Percentiles rank a stretch among this genome's conserved stretches.
Conservation (phyloP, 2,113 vertebrate genomes). For the Ancistrus triradiatus region DNA sequence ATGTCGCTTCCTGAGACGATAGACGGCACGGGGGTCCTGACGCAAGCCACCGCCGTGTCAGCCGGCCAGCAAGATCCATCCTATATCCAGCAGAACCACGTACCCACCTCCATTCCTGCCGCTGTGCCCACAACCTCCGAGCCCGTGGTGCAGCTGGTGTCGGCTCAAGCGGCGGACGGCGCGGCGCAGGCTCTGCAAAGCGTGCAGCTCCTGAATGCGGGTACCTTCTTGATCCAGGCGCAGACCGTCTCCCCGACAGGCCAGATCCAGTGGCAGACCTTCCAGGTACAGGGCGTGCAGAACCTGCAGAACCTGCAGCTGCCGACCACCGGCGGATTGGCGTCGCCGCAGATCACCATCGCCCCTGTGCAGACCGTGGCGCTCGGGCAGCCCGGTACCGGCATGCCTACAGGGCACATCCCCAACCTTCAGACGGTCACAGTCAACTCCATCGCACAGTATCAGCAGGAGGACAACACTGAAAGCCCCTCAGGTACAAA, state of each 20-base stretch:
- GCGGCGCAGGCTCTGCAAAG: slow-evolving; percentile 91
- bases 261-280: slow-evolving; percentile 99
- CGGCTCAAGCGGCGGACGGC: slow-evolving; percentile 80
- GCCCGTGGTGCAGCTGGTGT: slow-evolving; percentile 68
- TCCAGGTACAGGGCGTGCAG: slow-evolving; percentile 98
- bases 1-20: slow-evolving; percentile 92
- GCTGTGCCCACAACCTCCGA: not conserved
- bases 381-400: slow-evolving; percentile 84
- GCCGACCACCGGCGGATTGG: slow-evolving; percentile 62
- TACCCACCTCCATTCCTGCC: not conserved
- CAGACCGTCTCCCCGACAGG: slow-evolving; percentile 95
- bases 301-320: slow-evolving; percentile 97
- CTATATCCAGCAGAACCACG: slow-evolving; percentile 88
- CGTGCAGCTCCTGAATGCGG: slow-evolving; percentile 94
- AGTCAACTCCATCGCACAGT: slow-evolving; percentile 88
- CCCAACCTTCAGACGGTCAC: slow-evolving; percentile 98
- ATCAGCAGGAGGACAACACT: slow-evolving; percentile 82
- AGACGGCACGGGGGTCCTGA: slow-evolving; percentile 91
- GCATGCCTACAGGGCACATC: slow-evolving; percentile 82
- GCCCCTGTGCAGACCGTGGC: slow-evolving; percentile 95
- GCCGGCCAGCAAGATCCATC: slow-evolving; percentile 84
- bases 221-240: slow-evolving; percentile 97
- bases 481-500: slow-evolving; percentile 68
- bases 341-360: slow-evolving; percentile 86
- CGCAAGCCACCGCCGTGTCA: slow-evolving; percentile 86